Conservation (phyloP, 2,888 invertebrate genomes). For the Apamea anceps region DNA sequence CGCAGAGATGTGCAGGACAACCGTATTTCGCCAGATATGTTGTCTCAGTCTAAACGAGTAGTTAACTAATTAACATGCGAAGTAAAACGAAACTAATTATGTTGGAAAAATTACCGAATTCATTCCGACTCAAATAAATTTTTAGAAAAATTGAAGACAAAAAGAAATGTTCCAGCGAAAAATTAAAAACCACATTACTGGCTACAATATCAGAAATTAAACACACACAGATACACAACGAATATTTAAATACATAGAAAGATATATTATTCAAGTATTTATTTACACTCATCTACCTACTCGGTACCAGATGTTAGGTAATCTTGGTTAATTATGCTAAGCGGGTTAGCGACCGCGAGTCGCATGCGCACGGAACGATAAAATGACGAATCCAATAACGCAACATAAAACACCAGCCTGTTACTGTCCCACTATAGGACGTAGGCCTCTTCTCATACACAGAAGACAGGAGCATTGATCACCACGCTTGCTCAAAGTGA, state of each 20-base stretch:
- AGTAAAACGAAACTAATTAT: no score
- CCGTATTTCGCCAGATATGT: no score
- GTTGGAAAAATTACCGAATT: no score
- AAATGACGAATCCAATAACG: neutral
- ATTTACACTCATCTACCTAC: neutral
- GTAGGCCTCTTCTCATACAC: neutral
- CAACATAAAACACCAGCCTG: neutral
- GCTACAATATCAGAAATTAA: no score
- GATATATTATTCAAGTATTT: constrained; percentile 8
- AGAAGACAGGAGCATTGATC: neutral
- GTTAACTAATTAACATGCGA: no score
- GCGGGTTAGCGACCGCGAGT: constrained; percentile 23
- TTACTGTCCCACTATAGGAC: neutral
- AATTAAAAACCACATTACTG: neutral
- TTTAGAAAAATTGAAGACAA: no score
- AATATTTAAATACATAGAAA: neutral
- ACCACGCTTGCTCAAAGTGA: neutral
- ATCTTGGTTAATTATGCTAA: constrained; percentile 14
- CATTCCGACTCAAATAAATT: no score
- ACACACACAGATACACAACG: neutral
- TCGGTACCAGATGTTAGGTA: constrained; percentile 17
- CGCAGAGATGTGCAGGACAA: no score
- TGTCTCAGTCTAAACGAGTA: no score
- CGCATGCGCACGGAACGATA: neutral
- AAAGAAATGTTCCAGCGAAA: neutral